These are phyloP conservation scores for Neodiprion virginianus DNA, from an alignment of 1,140 invertebrate species.

Conservation along the genomic window DNA sequence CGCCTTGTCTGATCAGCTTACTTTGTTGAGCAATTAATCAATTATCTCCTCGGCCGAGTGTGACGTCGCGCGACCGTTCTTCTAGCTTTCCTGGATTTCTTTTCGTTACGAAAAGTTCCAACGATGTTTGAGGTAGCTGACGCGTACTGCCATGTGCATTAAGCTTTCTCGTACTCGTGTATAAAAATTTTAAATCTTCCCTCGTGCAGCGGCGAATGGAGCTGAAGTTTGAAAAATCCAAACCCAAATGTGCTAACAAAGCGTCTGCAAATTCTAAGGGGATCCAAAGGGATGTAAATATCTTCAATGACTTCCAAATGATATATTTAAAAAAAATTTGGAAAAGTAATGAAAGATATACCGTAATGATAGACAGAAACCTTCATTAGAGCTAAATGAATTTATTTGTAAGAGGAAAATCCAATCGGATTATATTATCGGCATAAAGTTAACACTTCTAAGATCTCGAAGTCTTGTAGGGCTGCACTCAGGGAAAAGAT, in stretches of 20 bases:
- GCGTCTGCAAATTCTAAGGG: no score
- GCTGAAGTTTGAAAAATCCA: conserved; percentile 21
- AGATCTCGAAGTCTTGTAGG: no score
- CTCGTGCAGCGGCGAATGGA: no score
- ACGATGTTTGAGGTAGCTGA: not conserved
- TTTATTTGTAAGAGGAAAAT: no score
- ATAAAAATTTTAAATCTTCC: conserved; percentile 9
- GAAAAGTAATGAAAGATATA: no score
- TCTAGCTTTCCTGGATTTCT: conserved; percentile 20
- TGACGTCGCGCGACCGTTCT: conserved; percentile 14
- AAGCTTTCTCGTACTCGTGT: conserved; percentile 25
- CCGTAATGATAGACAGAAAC: no score
- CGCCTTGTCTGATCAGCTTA: conserved; percentile 13
- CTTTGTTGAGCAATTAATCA: conserved; percentile 29
- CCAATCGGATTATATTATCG: no score
- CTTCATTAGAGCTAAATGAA: no score
- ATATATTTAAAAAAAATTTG: no score
- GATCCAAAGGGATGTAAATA: no score
- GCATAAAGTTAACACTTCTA: no score
- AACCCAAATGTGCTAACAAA: not conserved
- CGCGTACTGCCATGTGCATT: not conserved
- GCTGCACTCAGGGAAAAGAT: not conserved
- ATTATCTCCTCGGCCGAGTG: conserved; percentile 33
- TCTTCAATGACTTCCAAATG: no score
- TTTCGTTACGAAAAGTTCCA: conserved; percentile 12